These are phyloP conservation scores for Platypus cylindrus DNA, from an alignment of 2,888 invertebrate species.

Conservation along the genomic window DNA sequence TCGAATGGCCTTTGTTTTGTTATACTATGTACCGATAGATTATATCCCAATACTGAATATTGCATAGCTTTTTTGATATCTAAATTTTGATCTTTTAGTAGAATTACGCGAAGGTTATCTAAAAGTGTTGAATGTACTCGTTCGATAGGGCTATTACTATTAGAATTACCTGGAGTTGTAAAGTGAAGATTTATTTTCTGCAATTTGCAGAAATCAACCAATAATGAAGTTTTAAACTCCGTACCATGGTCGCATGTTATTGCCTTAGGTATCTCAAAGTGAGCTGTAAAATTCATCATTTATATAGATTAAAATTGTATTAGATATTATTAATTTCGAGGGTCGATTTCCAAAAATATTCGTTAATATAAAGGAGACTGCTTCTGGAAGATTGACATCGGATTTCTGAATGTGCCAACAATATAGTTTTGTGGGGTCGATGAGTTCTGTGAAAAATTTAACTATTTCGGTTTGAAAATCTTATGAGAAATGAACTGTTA, in stretches of 20 bases:
- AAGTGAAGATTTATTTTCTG: slow-evolving; percentile 11
- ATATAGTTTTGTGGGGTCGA: slow-evolving; percentile 6
- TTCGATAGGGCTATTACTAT: slow-evolving; percentile 12
- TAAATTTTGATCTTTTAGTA: slow-evolving; percentile 5
- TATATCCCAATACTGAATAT: slow-evolving; percentile 15
- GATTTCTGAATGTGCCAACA: slow-evolving; percentile 5
- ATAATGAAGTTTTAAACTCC: slow-evolving; percentile 10
- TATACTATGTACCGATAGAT: slow-evolving; percentile 10
- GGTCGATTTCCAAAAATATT: neutral
- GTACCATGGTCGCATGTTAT: slow-evolving; percentile 7
- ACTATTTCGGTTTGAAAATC: slow-evolving; percentile 4
- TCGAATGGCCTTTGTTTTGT: slow-evolving; percentile 12
- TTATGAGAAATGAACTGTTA: slow-evolving; percentile 3
- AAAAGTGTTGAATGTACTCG: slow-evolving; percentile 8
- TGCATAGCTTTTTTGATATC: slow-evolving; percentile 8
- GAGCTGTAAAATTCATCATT: slow-evolving; percentile 4
- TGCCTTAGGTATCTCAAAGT: slow-evolving; percentile 4
- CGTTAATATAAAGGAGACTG: neutral
- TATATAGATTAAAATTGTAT: neutral
- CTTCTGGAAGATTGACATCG: neutral
- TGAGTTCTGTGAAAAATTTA: slow-evolving; percentile 3
- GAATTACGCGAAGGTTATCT: slow-evolving; percentile 5
- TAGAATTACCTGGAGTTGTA: slow-evolving; percentile 10
- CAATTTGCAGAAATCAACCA: slow-evolving; percentile 11
- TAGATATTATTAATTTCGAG: neutral